Base-by-base conservation (phyloP, 2,888 invertebrate genomes). In the Xiphydria camelus region DNA sequence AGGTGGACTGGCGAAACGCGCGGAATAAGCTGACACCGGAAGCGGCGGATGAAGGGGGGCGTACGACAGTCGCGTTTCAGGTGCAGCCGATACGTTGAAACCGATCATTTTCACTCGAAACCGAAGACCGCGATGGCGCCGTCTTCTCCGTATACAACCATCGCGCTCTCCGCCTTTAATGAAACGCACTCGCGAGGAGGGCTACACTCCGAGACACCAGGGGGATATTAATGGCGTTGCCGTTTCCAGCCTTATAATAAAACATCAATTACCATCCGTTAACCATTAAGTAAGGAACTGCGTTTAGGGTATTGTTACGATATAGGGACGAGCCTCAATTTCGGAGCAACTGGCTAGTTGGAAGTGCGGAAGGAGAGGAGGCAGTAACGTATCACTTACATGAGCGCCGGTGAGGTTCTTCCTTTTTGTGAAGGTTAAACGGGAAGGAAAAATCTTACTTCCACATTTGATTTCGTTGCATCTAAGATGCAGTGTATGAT, bases 261-360 rank as follows among this genome's bases (percentile, higher is more conserved):
- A 44, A 21, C 43, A 38, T 32, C 43, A 44, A 44, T 44, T 44
- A 38, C 37, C 18, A 38, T 31, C 43, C 43, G 43, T 22, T 31
- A 31, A 44, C 31, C 31, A 38, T 44, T 23, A 31, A n/a, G n/a
- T n/a, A n/a, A 38, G 32, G 29, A 21, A 23, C 37, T 18, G 38
- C 29, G 32, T 41, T 33, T 23, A 33, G 32, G 33, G 41, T 18
- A 41, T 43, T 43, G 43, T 38, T 38, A 23, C 18, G 37, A 18
- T n/a, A 14, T 9, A 31, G 21, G 22, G 22, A 25, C 31, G 14
- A 17, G 22, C 31, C 21, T 37, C 38, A 44, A 38, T 22, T 44
- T 44, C 32, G 37, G 15, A n/a, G 22, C 43, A 38, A 31, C 32
- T 31, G 22, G 15, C 36, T 36, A 38, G 23, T 20, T 32, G 14